A percentile compares a stretch with the other conserved stretches of the same genome.
Conservation (phyloP, 2,797 vertebrate genomes). For the Siniperca obscura region DNA sequence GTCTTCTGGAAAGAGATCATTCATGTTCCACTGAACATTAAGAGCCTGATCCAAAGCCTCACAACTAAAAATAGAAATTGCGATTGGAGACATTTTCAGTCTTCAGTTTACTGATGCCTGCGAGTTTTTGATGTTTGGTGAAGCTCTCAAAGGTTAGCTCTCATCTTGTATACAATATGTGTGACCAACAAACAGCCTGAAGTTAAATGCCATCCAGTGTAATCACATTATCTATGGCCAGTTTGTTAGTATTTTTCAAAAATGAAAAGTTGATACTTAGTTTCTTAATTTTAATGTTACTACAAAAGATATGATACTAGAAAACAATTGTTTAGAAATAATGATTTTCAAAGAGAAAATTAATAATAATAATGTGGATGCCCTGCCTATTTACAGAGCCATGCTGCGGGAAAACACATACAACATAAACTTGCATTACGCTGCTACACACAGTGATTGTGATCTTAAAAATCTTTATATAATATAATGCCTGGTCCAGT, state of each 20-base stretch:
- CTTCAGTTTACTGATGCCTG: constrained; percentile 20
- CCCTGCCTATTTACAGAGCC: background rate
- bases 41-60: constrained; percentile 23
- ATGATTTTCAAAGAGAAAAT: background rate
- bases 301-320: background rate
- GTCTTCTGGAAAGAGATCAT: constrained; percentile 47
- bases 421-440: background rate
- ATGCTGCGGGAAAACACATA: background rate
- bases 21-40: constrained; percentile 51
- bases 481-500: background rate
- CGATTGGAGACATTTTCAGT: constrained; percentile 18
- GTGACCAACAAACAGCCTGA: constrained; percentile 3
- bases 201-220: constrained; percentile 22
- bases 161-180: background rate
- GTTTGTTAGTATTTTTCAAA: background rate
- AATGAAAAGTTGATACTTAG: background rate
- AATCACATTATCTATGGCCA: background rate
- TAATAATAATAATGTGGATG: background rate
- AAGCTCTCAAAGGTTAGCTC: constrained; percentile 12
- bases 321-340: background rate
- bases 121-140: constrained; percentile 25
- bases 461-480: background rate
- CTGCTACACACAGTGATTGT: background rate
- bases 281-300: background rate
- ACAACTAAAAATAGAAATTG: constrained; percentile 35